These are phyloP conservation scores for Lepidotrigona ventralis DNA, from an alignment of 1,140 invertebrate species.

Conservation along the genomic window DNA sequence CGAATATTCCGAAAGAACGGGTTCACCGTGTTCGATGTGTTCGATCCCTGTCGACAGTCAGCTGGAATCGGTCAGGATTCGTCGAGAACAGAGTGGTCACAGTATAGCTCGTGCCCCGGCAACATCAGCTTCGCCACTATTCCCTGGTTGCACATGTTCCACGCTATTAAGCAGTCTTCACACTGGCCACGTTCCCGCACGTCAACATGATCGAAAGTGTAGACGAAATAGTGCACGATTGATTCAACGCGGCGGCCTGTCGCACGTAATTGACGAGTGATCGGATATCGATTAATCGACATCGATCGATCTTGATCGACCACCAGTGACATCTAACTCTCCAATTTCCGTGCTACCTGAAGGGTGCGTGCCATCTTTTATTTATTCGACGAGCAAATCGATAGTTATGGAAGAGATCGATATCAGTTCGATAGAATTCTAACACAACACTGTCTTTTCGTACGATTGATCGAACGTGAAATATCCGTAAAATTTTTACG, in stretches of 20 bases:
- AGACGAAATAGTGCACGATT: not conserved
- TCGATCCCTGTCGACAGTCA: conserved; percentile 12
- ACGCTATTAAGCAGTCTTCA: conserved; percentile 45
- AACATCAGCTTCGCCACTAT: conserved; percentile 44
- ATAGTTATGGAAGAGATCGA: not conserved
- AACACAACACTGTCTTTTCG: not conserved
- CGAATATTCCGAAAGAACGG: conserved; percentile 1
- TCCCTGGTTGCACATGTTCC: conserved; percentile 50
- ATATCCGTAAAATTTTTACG: not conserved
- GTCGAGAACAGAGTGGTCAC: conserved; percentile 49
- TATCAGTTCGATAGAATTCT: not conserved
- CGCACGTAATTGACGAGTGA: not conserved
- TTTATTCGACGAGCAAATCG: not conserved
- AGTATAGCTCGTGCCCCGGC: conserved; percentile 42
- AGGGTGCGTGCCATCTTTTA: not conserved
- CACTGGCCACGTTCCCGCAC: conserved; percentile 2
- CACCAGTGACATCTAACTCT: not conserved
- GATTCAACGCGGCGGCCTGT: conserved; percentile 9
- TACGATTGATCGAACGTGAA: not conserved
- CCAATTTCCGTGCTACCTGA: not conserved
- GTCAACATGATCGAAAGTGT: not conserved
- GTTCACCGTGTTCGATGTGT: conserved; percentile 14
- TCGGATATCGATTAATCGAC: not conserved
- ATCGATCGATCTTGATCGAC: not conserved
- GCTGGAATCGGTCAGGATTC: conserved; percentile 46